Evolutionary conservation across 53 echinoderm and acorn worm species (phyloP), one percentile per base, ranked within the genome.

Genomic region (Hippasteria phrygiana): DNA sequence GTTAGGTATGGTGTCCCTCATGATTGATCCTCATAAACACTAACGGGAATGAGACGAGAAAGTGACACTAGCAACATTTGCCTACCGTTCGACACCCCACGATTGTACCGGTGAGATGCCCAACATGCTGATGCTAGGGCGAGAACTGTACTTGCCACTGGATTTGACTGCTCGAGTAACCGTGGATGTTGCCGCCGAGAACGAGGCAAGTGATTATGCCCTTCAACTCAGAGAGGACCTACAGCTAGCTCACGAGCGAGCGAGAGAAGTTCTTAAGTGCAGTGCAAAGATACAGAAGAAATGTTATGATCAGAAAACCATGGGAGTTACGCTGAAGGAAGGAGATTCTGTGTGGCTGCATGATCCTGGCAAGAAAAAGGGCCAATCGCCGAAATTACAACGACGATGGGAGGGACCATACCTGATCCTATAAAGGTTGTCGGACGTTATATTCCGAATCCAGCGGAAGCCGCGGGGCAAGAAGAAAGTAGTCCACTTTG

Each of bases 311-410:
- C 56, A 56, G 56, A 56, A 18, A n/a, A 56, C 56, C 17, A 56
- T 16, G 3, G 4, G 3, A 18, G 56, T n/a, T 3, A 56, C 3
- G 81, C 43, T 62, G 20, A 16, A 13, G 27, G 48, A 29, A 35
- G 77, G 88, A n/a, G 18, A 45, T 18, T 77, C 64, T 35, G 89
- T 79, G 1, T 47, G 79, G 80, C 42, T 78, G 31, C 47, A 70
- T 17, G 54, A 89, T 32, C 78, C 70, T 17, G 69, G 46, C 6
- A 39, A 79, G 55, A 48, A 73, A 43, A 89, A 89, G 43, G 89
- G 89, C 1, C 22, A 34, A 9, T 39, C 78, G 4, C 89, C 89
- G 10, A 78, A 79, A 38, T 40, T 62, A 64, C 18, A 12, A 34
- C 18, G 43, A 4, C 14, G 26, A 27, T 71, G 72, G 72, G 12